Percentiles rank a stretch among this genome's conserved stretches.
Conservation (phyloP, 2,113 vertebrate species). For the Forbesichthys papilliferus region DNA sequence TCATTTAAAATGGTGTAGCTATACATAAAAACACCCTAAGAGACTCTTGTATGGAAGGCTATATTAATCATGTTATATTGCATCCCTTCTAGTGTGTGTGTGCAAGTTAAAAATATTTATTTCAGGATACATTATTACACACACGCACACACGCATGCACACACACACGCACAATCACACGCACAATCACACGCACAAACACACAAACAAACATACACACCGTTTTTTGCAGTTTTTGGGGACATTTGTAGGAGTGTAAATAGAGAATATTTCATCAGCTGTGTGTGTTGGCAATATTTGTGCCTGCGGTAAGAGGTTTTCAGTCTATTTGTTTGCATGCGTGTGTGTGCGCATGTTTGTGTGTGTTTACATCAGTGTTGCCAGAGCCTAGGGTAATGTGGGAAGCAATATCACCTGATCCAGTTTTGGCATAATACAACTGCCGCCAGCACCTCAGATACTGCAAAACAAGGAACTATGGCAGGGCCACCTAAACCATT, state of each 20-base stretch:
- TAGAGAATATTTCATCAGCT: constrained; percentile 75
- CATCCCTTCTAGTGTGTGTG: constrained; percentile 23
- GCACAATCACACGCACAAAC: constrained; percentile 1
- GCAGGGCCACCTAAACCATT: no score
- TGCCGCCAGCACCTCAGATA: constrained; percentile 23
- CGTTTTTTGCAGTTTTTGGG: constrained; percentile 50
- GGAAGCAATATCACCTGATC: constrained; percentile 50
- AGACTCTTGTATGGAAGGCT: constrained; percentile 36
- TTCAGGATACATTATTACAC: constrained; percentile 31
- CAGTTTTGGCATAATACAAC: constrained; percentile 52
- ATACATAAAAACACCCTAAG: background rate
- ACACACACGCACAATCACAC: background rate
- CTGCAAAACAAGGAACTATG: constrained; percentile 27
- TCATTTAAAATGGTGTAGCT: no score
- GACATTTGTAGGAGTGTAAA: constrained; percentile 73
- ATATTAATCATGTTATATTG: constrained; percentile 44
- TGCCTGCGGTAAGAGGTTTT: constrained; percentile 59
- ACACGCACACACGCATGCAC: constrained; percentile 1
- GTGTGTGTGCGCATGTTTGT: constrained; percentile 10
- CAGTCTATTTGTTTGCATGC: constrained; percentile 63
- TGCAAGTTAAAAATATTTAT: constrained; percentile 33
- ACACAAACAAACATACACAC: constrained; percentile 38
- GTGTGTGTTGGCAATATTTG: constrained; percentile 68
- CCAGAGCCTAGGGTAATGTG: constrained; percentile 39
- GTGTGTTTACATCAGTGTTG: constrained; percentile 10